phyloP scores from a whole-genome alignment of 2,113 vertebrate species.

The Sapajus apella region DNA sequence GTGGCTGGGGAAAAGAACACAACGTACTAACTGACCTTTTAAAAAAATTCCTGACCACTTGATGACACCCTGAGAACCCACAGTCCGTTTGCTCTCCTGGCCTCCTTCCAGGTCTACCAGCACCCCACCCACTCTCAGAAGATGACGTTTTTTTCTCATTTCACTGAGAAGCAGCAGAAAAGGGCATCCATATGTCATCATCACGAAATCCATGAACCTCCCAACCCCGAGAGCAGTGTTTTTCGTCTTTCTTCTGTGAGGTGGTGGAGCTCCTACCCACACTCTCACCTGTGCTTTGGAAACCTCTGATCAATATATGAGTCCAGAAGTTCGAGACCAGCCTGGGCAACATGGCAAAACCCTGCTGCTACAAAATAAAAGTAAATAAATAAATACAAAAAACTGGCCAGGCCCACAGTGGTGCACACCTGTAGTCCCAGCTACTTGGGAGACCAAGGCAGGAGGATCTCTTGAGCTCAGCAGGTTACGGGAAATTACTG shows the following conservation, averaged over 20 bases:
- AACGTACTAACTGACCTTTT: not conserved
- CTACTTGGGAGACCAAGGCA: too few species aligned
- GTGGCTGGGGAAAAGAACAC: not conserved
- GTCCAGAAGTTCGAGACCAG: too few species aligned
- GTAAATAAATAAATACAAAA: too few species aligned
- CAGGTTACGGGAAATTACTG: not conserved
- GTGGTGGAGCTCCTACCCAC: not conserved
- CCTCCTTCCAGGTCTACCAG: not conserved
- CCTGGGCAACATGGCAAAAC: too few species aligned
- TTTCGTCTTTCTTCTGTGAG: not conserved
- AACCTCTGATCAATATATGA: not conserved
- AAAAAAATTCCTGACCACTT: not conserved
- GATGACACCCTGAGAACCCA: not conserved
- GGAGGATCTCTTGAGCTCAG: too few species aligned
- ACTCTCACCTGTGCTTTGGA: not conserved
- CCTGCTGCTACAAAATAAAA: too few species aligned
- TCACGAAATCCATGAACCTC: not conserved
- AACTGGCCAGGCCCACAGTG: too few species aligned
- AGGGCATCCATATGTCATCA: not conserved
- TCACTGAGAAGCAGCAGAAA: not conserved
- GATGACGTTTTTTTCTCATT: not conserved
- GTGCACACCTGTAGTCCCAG: too few species aligned
- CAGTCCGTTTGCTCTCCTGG: accelerated
- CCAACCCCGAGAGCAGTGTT: not conserved
- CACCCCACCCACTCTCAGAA: too few species aligned